Percentiles rank a stretch among this genome's conserved stretches.
Evolutionary conservation across 2,888 invertebrate species (phyloP).

Genomic region (Himalopsyche tibetana): DNA sequence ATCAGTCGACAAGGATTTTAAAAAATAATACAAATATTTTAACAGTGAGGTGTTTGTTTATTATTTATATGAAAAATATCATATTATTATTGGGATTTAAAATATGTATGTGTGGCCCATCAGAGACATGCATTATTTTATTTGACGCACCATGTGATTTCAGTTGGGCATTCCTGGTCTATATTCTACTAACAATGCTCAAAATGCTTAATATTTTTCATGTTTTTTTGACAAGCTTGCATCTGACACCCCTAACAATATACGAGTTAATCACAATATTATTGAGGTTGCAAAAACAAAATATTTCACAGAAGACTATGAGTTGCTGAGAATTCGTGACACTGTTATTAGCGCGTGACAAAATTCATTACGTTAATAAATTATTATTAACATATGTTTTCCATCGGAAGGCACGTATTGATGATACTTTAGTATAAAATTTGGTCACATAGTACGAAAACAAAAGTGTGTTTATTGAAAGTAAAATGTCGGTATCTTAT

Average conservation of each 20-base stretch:
- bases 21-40: too few species aligned
- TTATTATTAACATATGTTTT: background rate
- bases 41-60: too few species aligned
- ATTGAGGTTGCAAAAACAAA: constrained; percentile 37
- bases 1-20: too few species aligned
- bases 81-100: too few species aligned
- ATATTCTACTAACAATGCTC: too few species aligned
- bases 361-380: constrained; percentile 15
- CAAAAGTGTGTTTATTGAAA: background rate
- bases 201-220: too few species aligned
- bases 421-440: background rate
- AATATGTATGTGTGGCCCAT: too few species aligned
- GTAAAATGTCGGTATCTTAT: background rate
- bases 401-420: background rate
- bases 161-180: too few species aligned
- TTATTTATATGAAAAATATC: too few species aligned
- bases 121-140: too few species aligned
- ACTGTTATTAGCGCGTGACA: background rate
- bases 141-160: too few species aligned
- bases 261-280: background rate
- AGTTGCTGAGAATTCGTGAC: background rate
- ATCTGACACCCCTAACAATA: background rate
- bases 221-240: background rate
- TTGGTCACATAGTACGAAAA: background rate
- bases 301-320: constrained; percentile 7